phyloP scores from a whole-genome alignment of 2,888 invertebrate genomes.

The Arctia plantaginis region DNA sequence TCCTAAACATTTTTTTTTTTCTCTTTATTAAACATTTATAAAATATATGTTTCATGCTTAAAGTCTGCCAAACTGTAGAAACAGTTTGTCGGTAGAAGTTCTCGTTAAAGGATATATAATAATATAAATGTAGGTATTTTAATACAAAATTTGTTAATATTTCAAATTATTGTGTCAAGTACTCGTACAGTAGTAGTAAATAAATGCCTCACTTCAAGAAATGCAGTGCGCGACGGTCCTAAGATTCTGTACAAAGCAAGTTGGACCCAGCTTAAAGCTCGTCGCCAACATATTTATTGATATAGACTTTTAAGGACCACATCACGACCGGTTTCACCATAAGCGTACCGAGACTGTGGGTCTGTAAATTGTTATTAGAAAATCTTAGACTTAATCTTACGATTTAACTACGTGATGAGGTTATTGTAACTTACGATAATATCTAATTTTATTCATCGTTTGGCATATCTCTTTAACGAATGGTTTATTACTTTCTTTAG shows the following conservation, averaged over 20 bases:
- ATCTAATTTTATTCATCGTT: constrained; percentile 16
- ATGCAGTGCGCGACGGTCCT: constrained; percentile 5
- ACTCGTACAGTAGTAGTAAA: no score
- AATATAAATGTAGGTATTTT: no score
- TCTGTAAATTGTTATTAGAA: constrained; percentile 44
- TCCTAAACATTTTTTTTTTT: no score
- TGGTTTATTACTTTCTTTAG: not conserved
- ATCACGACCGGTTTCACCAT: constrained; percentile 46
- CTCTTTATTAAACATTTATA: no score
- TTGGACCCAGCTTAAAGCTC: constrained; percentile 25
- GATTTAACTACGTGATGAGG: constrained; percentile 30
- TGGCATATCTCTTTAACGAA: not conserved
- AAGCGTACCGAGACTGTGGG: constrained; percentile 37
- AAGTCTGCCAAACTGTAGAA: no score
- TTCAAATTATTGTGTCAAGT: no score
- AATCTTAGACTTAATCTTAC: constrained; percentile 33
- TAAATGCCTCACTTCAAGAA: not conserved
- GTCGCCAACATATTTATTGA: constrained; percentile 56
- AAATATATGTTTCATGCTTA: no score
- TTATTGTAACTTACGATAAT: constrained; percentile 18
- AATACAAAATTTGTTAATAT: no score
- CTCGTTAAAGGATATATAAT: no score
- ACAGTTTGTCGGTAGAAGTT: no score
- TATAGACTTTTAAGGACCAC: constrained; percentile 51
- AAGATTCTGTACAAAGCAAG: constrained; percentile 12